Base-by-base conservation (phyloP, 64 coral and sea anemone genomes). In the Montipora cactus region DNA sequence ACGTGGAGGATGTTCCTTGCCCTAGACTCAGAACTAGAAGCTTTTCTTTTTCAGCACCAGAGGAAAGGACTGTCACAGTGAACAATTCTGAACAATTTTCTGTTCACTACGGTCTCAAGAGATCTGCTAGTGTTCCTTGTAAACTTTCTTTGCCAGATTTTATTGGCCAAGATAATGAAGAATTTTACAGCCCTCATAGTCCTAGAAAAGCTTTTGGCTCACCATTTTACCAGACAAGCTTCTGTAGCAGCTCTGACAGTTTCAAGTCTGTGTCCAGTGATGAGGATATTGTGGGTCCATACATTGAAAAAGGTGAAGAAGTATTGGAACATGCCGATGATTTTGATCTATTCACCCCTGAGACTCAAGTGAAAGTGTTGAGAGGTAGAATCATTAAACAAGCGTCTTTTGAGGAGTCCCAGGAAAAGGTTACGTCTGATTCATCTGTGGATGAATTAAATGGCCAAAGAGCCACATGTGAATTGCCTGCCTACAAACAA, bases 271-370 rank as follows among this genome's bases (percentile, higher is more conserved):
- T 94, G 21, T 91, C 92, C 6, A 92, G 88, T 85, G 78, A 95
- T 8, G 94, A 95, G 20, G 82, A 85, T 49, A 10, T 69, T 71
- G 67, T 85, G 49, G 89, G 94, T 12, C 11, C 77, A 15, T 80
- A 97, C 4, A 55, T 95, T 74, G 92, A 97, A 72, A 70, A 88
- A 12, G 95, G 90, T 12, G 93, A 97, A 92, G 93, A 97, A 97
- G 91, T 69, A 2, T 16, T 89, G 2, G 95, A 97, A 68, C 53
- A 59, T 70, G 62, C 10, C n/a, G 14, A 61, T 68, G 78, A 79
- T 45, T 25, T 89, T 86, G 46, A 78, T 70, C 37, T 59, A 5
- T 79, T 51, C 75, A 58, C 37, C 67, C n/a, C 44, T 47, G 64
- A 79, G 52, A 19, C 69, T 89, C 0, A 76, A 14, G 76, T 78